Evolutionary conservation across 1,140 invertebrate genomes (phyloP), one percentile per base, ranked within the genome.

Genomic region (Tetranychus urticae): DNA sequence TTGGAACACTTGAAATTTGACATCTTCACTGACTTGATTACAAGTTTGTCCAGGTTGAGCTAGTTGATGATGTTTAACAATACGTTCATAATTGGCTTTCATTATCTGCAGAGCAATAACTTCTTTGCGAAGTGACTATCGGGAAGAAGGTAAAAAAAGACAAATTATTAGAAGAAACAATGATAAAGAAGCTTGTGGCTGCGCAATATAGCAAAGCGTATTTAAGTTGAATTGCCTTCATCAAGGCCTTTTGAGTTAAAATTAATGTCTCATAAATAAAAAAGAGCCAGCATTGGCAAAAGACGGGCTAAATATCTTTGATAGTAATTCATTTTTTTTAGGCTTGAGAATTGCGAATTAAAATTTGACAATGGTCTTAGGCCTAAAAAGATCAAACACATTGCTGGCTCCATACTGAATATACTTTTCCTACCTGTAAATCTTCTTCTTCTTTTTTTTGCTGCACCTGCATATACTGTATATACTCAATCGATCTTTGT

Each of bases 1-100:
- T 75, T 92, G 86, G 75, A 97, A 96, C 87, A 97, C 85, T 81
- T 88, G 82, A 75, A 96, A 96, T 74, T 96, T 97, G 47, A 87
- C 81, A 73, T 93, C 87, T 74, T 96, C 90, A 0, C 88, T 87
- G 37, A 97, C 79, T 65, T 86, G 78, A 67, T 83, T 84, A 70
- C 88, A 83, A 58, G 84, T 81, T 10, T 85, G 85, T 1, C 85
- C 84, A 2, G 88, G 86, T 66, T 89, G 84, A 12, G 47, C 8
- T n/a, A 82, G 84, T 70, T 94, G 88, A 71, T 94, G 88, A 34
- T 88, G 88, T 74, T 90, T 89, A 5, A 96, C 86, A 70, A 97
- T 91, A 69, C 90, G 85, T 70, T 96, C 89, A 71, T 96, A 94
- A 71, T 93, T 93, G 0, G 83, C 68, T 66, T 75, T 75, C 74